A percentile compares a stretch with the other conserved stretches of the same genome.
Evolutionary conservation across 2,797 vertebrate genomes (phyloP).

Genomic region (Knipowitschia caucasica): DNA sequence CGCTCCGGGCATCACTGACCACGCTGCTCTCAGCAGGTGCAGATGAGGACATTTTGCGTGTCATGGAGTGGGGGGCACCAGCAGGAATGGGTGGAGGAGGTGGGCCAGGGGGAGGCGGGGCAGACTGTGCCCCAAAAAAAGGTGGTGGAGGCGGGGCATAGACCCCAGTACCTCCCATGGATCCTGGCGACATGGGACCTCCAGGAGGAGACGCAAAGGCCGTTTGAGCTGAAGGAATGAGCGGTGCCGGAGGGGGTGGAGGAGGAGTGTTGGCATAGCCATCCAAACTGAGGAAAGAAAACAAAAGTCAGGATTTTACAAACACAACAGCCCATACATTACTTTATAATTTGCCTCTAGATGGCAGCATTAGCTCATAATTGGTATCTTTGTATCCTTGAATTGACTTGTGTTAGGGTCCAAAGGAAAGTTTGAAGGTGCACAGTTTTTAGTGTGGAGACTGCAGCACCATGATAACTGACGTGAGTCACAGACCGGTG

Average conservation of each 20-base stretch:
- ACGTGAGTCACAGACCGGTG: too few species aligned
- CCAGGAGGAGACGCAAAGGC: slow-evolving; percentile 91
- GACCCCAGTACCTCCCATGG: slow-evolving; percentile 61
- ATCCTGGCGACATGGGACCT: slow-evolving; percentile 75
- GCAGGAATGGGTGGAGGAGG: slow-evolving; percentile 84
- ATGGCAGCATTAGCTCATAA: slow-evolving; percentile 53
- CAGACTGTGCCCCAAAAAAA: slow-evolving; percentile 73
- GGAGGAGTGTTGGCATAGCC: slow-evolving; percentile 74
- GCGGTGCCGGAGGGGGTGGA: slow-evolving; percentile 67
- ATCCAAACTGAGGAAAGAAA: slow-evolving; percentile 65
- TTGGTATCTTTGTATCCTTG: background rate
- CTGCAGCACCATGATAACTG: too few species aligned
- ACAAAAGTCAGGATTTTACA: slow-evolving; percentile 2
- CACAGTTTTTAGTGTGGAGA: too few species aligned
- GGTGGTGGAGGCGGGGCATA: slow-evolving; percentile 79
- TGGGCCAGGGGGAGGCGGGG: slow-evolving; percentile 85
- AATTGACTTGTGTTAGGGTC: background rate
- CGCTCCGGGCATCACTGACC: slow-evolving; percentile 87
- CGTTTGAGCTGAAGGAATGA: slow-evolving; percentile 93
- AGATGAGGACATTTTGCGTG: slow-evolving; percentile 81
- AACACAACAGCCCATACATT: background rate
- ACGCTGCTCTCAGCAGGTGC: slow-evolving; percentile 78
- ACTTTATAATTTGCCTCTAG: slow-evolving; percentile 49
- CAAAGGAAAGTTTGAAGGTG: background rate
- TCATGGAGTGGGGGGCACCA: slow-evolving; percentile 69